A percentile compares a stretch with the other conserved stretches of the same genome.
Evolutionary conservation across 2,113 vertebrate genomes (phyloP).

Genomic region (Otus sunia): DNA sequence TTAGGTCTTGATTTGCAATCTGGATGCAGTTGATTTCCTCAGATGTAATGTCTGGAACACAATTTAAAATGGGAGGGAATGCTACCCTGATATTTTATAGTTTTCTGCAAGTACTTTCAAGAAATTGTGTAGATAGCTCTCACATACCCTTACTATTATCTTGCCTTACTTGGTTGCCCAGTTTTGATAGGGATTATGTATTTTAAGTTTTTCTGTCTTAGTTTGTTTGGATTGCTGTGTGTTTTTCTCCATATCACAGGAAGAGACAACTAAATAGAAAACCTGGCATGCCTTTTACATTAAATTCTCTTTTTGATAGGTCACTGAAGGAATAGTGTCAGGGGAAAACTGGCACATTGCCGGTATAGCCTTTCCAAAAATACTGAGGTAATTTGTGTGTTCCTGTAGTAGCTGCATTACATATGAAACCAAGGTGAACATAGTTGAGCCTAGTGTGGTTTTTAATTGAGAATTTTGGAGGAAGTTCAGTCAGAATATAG

Average conservation of each 20-base stretch:
- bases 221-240: not conserved
- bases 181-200: not conserved
- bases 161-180: not conserved
- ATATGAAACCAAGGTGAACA: not conserved
- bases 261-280: not conserved
- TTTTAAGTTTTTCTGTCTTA: not conserved
- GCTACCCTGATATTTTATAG: not conserved
- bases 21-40: not conserved
- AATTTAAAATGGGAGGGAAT: not conserved
- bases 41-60: not conserved
- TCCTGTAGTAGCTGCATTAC: not conserved
- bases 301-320: not conserved
- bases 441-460: not conserved
- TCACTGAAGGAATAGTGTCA: not conserved
- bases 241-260: not conserved
- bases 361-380: not conserved
- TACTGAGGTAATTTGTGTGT: not conserved
- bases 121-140: not conserved
- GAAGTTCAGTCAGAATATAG: not conserved
- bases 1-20: not conserved
- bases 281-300: not conserved
- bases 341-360: not conserved
- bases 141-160: accelerated
- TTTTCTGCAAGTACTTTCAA: not conserved
- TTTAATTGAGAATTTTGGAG: not conserved